phyloP scores from a whole-genome alignment of 2,888 invertebrate genomes.

The Camponotus fellah region DNA sequence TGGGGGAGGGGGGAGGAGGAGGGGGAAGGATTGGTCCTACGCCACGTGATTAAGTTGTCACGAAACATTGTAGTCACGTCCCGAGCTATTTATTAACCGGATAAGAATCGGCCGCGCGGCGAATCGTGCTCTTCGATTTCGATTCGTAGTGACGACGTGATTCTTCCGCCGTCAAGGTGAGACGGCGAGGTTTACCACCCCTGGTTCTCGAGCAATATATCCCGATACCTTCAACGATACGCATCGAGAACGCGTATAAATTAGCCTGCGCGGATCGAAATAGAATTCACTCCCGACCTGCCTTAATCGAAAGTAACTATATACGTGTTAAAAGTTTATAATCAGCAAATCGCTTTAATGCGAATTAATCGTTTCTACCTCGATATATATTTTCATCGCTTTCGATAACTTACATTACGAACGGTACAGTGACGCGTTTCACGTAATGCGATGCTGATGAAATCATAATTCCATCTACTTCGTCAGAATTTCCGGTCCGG shows the following conservation, averaged over 20 bases:
- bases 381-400: neutral
- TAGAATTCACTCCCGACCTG: neutral
- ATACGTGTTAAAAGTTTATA: neutral
- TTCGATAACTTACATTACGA: neutral
- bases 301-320: neutral
- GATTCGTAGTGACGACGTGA: slow-evolving; percentile 61
- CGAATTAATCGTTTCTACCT: neutral
- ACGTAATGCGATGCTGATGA: slow-evolving; percentile 25
- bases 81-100: slow-evolving; percentile 82
- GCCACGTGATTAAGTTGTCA: slow-evolving; percentile 84
- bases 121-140: slow-evolving; percentile 60
- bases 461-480: slow-evolving; percentile 29
- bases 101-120: slow-evolving; percentile 70
- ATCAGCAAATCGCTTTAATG: neutral
- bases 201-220: neutral
- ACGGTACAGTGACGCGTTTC: neutral
- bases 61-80: slow-evolving; percentile 83
- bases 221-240: slow-evolving; percentile 33
- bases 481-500: slow-evolving; percentile 42
- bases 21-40: slow-evolving; percentile 68
- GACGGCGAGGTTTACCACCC: slow-evolving; percentile 29
- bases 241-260: neutral
- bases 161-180: slow-evolving; percentile 51
- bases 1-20: neutral
- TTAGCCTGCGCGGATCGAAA: neutral